Base-by-base conservation (phyloP, 2,888 invertebrate genomes). In the Drosophila basisetae region DNA sequence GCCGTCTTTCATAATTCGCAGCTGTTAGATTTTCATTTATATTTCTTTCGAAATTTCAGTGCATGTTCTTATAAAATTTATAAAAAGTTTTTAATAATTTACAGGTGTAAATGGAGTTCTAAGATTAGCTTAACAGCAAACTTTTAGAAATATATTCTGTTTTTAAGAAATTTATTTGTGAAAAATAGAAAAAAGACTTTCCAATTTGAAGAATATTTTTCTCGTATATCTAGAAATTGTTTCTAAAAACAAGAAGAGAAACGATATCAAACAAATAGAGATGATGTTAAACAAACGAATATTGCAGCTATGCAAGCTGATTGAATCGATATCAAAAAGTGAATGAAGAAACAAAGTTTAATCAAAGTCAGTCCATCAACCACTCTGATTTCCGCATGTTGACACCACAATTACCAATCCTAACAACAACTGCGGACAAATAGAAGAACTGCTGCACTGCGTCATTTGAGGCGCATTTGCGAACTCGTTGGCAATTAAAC, bases 401-500 rank as follows among this genome's bases (percentile, higher is more conserved):
- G 81, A 68, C 73, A 82, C 88, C 73, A 56, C 80, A 82, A 81
- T 78, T 73, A 73, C 72, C 65, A 65, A 62, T 59, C 54, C 25
- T 73, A 72, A 47, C 54, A 59, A 60, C 52, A 78, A 41, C 55
- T 47, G 16, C 47, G 25, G 47, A 16, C 25, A 25, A 47, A 16
- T 47, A 22, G 59, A 56, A 53, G 39, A 61, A 56, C 47, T 39
- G 68, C 72, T 89, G 84, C 89, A 89, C 68, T 89, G 83, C 86
- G 86, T 78, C 82, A 80, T 71, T 88, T 61, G 76, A 35, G 63
- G 52, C 41, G 35, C 55, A 65, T 60, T 53, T 47, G 76, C 28
- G 59, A 56, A 55, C 59, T 53, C 50, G 52, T 67, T 55, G 83
- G 76, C 85, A 89, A 85, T 89, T 85, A 80, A 84, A 82, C 66